Percentiles rank a stretch among this genome's conserved stretches.
phyloP scores from a whole-genome alignment of 2,797 vertebrate species.

The Melopsittacus undulatus region DNA sequence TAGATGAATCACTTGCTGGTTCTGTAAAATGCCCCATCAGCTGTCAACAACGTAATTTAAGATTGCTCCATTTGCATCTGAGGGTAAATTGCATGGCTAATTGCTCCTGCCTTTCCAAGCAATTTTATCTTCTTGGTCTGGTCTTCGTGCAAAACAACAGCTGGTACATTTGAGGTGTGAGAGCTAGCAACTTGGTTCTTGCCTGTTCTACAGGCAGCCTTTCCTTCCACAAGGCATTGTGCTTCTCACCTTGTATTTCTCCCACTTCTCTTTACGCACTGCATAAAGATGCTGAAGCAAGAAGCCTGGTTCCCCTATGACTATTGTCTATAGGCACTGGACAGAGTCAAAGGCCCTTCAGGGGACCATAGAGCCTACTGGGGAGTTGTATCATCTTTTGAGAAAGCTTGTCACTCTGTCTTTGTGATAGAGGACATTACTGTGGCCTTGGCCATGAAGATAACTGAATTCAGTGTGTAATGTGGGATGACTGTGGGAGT shows the following conservation, averaged over 20 bases:
- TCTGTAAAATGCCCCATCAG: not conserved
- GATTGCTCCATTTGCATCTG: not conserved
- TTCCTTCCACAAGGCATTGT: not conserved
- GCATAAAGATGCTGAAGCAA: not conserved
- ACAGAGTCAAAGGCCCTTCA: not conserved
- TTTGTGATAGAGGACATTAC: not conserved
- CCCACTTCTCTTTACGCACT: not conserved
- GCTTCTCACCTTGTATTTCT: not conserved
- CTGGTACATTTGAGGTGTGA: not conserved
- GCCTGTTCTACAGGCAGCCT: not conserved
- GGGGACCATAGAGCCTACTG: not conserved
- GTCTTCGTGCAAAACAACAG: not conserved
- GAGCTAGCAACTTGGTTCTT: not conserved
- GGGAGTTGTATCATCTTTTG: not conserved
- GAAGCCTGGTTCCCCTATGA: not conserved
- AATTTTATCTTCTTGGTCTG: not conserved
- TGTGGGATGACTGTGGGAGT: not conserved
- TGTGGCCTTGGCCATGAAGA: not conserved
- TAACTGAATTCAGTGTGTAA: not conserved
- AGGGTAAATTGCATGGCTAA: not conserved
- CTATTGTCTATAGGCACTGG: rapidly evolving
- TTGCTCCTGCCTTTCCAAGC: not conserved
- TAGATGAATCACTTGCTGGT: not conserved
- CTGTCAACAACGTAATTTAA: not conserved
- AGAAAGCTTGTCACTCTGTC: not conserved